Evolutionary conservation across 2,113 vertebrate species (phyloP).

Genomic region (Acrocephalus kingi): DNA sequence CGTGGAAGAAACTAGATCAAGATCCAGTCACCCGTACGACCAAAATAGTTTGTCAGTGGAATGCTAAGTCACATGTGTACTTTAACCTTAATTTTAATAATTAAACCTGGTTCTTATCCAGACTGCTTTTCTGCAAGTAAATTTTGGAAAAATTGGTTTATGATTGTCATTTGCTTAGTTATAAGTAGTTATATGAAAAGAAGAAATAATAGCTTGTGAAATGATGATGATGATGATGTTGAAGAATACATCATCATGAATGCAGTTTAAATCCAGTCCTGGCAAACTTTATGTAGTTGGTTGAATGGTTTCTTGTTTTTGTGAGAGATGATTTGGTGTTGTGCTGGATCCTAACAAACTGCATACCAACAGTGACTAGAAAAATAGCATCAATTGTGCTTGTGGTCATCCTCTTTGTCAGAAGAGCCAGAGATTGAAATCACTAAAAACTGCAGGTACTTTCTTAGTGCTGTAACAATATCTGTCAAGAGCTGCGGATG

Average conservation of each 20-base stretch:
- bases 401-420: background rate
- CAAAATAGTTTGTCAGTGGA: background rate
- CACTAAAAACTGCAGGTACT: background rate
- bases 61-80: background rate
- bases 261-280: background rate
- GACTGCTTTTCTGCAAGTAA: background rate
- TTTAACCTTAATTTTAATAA: background rate
- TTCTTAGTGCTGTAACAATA: background rate
- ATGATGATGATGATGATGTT: background rate
- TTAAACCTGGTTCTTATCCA: background rate
- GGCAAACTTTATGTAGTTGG: background rate
- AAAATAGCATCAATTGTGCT: background rate
- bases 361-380: background rate
- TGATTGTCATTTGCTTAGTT: background rate
- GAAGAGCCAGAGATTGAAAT: background rate
- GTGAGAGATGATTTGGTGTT: background rate
- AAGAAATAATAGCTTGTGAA: background rate
- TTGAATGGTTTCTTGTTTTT: background rate
- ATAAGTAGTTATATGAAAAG: background rate
- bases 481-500: background rate
- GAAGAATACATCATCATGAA: no score
- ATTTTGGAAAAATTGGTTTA: background rate
- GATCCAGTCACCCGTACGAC: background rate
- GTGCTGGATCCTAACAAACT: background rate
- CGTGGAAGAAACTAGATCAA: background rate